Conservation (phyloP, 1,140 invertebrate species). For the Cheumatopsyche charites region DNA sequence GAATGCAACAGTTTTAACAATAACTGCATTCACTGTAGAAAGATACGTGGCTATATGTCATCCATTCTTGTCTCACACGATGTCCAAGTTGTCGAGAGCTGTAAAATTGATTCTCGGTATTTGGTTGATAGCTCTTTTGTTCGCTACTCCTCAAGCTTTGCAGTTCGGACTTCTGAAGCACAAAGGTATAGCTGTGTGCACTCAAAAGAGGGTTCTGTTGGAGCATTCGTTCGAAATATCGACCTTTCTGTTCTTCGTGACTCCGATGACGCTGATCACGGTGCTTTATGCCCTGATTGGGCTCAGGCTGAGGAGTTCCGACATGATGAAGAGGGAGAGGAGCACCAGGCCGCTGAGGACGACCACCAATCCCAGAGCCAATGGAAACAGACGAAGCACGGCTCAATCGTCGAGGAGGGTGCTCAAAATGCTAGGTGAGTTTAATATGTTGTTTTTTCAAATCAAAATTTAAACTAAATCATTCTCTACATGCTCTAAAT, state of each 20-base stretch:
- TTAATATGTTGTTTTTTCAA: not conserved
- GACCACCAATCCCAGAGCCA: not conserved
- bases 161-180: slow-evolving; percentile 70
- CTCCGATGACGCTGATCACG: slow-evolving; percentile 85
- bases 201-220: slow-evolving; percentile 67
- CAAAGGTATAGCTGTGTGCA: slow-evolving; percentile 60
- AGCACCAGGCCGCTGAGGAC: slow-evolving; percentile 28
- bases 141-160: slow-evolving; percentile 81
- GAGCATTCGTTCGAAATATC: slow-evolving; percentile 82
- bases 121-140: slow-evolving; percentile 72
- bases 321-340: slow-evolving; percentile 54
- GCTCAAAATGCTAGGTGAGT: slow-evolving; percentile 66
- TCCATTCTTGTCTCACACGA: slow-evolving; percentile 78
- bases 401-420: slow-evolving; percentile 63
- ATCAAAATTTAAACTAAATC: no score
- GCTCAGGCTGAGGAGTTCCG: slow-evolving; percentile 71
- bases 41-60: slow-evolving; percentile 81
- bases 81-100: slow-evolving; percentile 80
- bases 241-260: slow-evolving; percentile 82
- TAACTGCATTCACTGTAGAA: slow-evolving; percentile 81
- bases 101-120: slow-evolving; percentile 75
- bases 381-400: slow-evolving; percentile 44
- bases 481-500: no score
- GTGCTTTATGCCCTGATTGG: slow-evolving; percentile 86
- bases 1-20: slow-evolving; percentile 90